Evolutionary conservation across 2,113 vertebrate species (phyloP).

Genomic region (Microcebus jonahi): DNA sequence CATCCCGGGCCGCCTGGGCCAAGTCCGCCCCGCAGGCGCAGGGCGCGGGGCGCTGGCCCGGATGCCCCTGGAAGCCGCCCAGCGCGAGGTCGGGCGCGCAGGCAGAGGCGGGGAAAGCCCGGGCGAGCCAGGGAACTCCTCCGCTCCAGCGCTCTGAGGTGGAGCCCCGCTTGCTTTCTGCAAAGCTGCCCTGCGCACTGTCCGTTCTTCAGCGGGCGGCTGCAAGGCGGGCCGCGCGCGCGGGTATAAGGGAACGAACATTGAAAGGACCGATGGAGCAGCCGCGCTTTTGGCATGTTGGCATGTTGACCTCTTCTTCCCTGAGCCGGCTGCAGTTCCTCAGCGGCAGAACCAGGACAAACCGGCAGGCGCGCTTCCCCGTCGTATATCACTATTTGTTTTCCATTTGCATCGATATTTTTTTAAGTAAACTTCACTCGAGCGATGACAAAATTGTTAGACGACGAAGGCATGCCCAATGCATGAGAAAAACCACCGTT

Average conservation of each 20-base stretch:
- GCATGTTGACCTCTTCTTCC: accelerated
- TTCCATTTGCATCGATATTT: accelerated
- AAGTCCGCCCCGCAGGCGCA: neutral
- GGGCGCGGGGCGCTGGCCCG: neutral
- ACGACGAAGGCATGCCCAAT: accelerated
- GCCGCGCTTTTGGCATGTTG: accelerated
- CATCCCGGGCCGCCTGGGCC: neutral
- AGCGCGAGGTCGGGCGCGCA: neutral
- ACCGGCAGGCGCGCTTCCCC: neutral
- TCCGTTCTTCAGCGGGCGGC: accelerated
- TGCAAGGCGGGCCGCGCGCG: accelerated
- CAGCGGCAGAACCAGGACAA: accelerated
- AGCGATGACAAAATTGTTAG: accelerated
- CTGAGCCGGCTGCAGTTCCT: accelerated
- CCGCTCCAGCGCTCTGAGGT: neutral
- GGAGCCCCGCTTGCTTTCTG: neutral
- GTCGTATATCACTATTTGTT: accelerated
- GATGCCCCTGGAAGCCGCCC: neutral
- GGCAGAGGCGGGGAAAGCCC: neutral
- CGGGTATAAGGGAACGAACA: accelerated
- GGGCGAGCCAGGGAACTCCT: neutral
- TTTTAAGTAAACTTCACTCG: no score
- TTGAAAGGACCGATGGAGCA: accelerated
- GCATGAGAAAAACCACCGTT: neutral
- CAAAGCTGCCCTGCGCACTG: neutral